Evolutionary conservation across 1,140 invertebrate species (phyloP).

Genomic region (Drosophila ogumai): DNA sequence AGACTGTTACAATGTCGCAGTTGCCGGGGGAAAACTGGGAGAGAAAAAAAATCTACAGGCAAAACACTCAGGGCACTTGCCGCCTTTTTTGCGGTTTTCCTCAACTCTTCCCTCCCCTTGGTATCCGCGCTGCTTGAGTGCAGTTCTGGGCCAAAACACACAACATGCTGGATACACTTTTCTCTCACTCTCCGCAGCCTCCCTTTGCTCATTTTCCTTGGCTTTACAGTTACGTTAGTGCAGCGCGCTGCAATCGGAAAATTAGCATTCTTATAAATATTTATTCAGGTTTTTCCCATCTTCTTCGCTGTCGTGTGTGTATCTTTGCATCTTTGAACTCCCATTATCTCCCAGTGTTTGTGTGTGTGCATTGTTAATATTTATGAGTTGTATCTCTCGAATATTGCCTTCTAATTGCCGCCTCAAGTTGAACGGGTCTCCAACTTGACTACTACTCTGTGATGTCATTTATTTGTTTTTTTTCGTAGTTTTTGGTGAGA

Average conservation of each 20-base stretch:
- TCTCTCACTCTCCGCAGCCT: neutral
- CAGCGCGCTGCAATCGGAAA: slow-evolving; percentile 51
- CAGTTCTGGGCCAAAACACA: slow-evolving; percentile 69
- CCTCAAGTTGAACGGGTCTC: slow-evolving; percentile 73
- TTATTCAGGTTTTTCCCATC: slow-evolving; percentile 61
- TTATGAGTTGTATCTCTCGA: slow-evolving; percentile 57
- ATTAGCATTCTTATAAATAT: slow-evolving; percentile 81
- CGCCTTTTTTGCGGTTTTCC: slow-evolving; percentile 55
- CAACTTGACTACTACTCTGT: slow-evolving; percentile 44
- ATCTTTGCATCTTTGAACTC: slow-evolving; percentile 45
- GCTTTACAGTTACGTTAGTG: slow-evolving; percentile 61
- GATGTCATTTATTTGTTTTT: slow-evolving; percentile 61
- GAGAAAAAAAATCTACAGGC: neutral
- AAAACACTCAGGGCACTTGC: slow-evolving; percentile 57
- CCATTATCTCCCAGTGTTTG: slow-evolving; percentile 33
- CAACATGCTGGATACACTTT: slow-evolving; percentile 55
- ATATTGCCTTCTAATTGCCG: slow-evolving; percentile 61
- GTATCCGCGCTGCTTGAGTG: slow-evolving; percentile 59
- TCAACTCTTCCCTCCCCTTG: slow-evolving; percentile 1
- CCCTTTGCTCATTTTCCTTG: slow-evolving; percentile 35
- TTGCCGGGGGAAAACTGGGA: neutral
- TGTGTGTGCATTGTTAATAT: slow-evolving; percentile 62
- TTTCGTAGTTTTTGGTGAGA: slow-evolving; percentile 49
- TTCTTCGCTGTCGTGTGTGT: slow-evolving; percentile 19
- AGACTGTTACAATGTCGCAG: slow-evolving; percentile 77